Evolutionary conservation across 2,113 vertebrate species (phyloP).

Genomic region (Dicerorhinus sumatrensis): DNA sequence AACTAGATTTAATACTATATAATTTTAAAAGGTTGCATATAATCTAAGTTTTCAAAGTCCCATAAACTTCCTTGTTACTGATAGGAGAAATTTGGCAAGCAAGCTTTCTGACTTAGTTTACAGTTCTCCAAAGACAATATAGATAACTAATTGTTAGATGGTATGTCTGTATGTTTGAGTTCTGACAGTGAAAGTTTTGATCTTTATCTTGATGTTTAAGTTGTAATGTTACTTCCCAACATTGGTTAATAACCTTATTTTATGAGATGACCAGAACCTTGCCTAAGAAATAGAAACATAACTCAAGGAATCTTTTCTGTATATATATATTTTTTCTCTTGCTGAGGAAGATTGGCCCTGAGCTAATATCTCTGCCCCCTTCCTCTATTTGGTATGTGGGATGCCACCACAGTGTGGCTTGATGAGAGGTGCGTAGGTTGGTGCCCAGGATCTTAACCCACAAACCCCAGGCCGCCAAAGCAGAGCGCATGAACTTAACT

Average conservation of each 20-base stretch:
- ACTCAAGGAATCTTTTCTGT: not conserved
- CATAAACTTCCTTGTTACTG: constrained; percentile 56
- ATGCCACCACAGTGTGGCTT: too few relatives aligned
- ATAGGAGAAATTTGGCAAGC: constrained; percentile 78
- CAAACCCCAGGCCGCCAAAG: too few relatives aligned
- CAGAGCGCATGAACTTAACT: too few relatives aligned
- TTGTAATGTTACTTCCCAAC: constrained; percentile 78
- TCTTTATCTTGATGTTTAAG: constrained; percentile 82
- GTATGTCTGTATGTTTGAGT: constrained; percentile 74
- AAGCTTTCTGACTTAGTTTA: constrained; percentile 74
- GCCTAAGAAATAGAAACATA: not conserved
- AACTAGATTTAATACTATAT: not conserved
- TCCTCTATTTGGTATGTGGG: too few relatives aligned
- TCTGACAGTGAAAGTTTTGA: constrained; percentile 75
- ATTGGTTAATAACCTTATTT: not conserved
- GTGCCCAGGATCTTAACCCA: too few relatives aligned
- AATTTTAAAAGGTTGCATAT: constrained; percentile 72
- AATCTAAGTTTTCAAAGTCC: constrained; percentile 41
- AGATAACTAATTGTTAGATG: constrained; percentile 74
- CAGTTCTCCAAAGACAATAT: constrained; percentile 70
- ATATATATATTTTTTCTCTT: too few relatives aligned
- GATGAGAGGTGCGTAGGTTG: too few relatives aligned
- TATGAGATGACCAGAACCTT: not conserved
- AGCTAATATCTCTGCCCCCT: too few relatives aligned
- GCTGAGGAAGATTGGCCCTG: too few relatives aligned